These are phyloP conservation scores for Meda fulgida DNA, from an alignment of 2,797 vertebrate genomes.

Conservation along the genomic window DNA sequence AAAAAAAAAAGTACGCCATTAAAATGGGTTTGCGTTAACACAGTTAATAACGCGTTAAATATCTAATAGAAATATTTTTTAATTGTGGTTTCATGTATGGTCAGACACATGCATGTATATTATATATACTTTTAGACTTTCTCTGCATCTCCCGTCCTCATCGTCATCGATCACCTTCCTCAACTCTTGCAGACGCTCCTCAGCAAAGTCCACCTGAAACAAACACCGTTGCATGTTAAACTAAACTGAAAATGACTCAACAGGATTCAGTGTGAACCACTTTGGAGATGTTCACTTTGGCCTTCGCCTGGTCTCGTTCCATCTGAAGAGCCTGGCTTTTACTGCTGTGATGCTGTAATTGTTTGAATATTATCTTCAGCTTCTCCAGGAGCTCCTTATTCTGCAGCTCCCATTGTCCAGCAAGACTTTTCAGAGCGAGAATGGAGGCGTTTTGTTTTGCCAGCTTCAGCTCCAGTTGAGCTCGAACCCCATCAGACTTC, in stretches of 20 bases:
- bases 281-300: slow-evolving; percentile 77
- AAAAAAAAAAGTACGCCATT: no score
- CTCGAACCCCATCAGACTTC: slow-evolving; percentile 66
- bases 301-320: slow-evolving; percentile 79
- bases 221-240: neutral
- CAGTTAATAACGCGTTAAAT: no score
- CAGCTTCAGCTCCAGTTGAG: slow-evolving; percentile 67
- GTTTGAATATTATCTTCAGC: slow-evolving; percentile 80
- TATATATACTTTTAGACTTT: slow-evolving; percentile 15
- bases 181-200: slow-evolving; percentile 76
- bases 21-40: no score
- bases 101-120: neutral
- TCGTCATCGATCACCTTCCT: slow-evolving; percentile 65
- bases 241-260: neutral
- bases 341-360: slow-evolving; percentile 81
- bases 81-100: neutral
- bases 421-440: neutral
- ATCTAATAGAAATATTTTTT: no score
- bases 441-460: slow-evolving; percentile 36
- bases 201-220: slow-evolving; percentile 74
- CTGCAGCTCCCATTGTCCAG: slow-evolving; percentile 56
- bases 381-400: slow-evolving; percentile 80
- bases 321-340: slow-evolving; percentile 83
- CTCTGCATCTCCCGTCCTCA: slow-evolving; percentile 58
- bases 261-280: slow-evolving; percentile 61